phyloP scores from a whole-genome alignment of 2,888 invertebrate genomes.

The Meliscaeva auricollis region DNA sequence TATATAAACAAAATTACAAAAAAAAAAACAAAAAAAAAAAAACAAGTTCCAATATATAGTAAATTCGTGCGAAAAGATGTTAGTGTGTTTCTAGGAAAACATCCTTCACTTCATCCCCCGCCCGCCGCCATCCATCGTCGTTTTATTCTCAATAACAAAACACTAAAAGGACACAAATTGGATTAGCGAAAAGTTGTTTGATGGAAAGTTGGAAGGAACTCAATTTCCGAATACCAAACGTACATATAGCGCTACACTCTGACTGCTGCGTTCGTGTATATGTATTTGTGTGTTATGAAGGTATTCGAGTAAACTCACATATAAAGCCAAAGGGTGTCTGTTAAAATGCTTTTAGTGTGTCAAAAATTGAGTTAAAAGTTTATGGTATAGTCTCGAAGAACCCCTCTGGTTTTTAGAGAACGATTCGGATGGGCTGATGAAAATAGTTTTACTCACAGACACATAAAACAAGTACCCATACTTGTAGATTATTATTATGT shows the following conservation, averaged over 20 bases:
- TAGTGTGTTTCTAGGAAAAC: conserved; percentile 21
- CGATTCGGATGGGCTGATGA: conserved; percentile 25
- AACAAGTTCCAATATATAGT: conserved; percentile 9
- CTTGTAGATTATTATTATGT: neutral
- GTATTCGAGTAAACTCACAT: conserved; percentile 23
- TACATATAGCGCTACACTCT: conserved; percentile 24
- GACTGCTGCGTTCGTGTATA: neutral
- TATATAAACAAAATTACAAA: neutral
- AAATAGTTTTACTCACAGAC: conserved; percentile 19
- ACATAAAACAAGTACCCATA: neutral
- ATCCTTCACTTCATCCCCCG: neutral
- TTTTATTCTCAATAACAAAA: conserved; percentile 74
- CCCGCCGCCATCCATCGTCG: conserved; percentile 1
- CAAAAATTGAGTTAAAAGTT: conserved; percentile 75
- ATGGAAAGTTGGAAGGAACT: conserved; percentile 69
- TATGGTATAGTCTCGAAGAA: conserved; percentile 42
- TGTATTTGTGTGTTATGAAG: conserved; percentile 4
- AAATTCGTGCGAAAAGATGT: conserved; percentile 51
- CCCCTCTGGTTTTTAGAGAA: conserved; percentile 33
- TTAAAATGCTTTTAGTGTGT: conserved; percentile 76
- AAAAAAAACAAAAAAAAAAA: neutral
- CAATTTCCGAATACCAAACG: conserved; percentile 65
- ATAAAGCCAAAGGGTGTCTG: conserved; percentile 67
- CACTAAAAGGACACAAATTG: conserved; percentile 75
- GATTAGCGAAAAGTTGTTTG: conserved; percentile 76